A percentile compares a stretch with the other conserved stretches of the same genome.
phyloP scores from a whole-genome alignment of 2,888 invertebrate genomes.

The Morpho helenor region DNA sequence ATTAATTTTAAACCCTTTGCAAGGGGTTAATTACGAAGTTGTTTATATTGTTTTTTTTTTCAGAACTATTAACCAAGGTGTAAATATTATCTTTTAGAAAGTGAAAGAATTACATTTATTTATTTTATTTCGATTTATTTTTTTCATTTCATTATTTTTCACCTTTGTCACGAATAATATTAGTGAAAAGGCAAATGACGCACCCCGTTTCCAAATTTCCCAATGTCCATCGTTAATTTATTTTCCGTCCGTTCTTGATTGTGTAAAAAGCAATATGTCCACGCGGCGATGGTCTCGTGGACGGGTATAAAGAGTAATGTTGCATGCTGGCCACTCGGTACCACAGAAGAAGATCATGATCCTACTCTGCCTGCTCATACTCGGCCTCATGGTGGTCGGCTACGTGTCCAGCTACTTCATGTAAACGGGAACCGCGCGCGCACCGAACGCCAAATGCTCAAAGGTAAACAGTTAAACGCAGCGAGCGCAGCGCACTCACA shows the following conservation, averaged over 20 bases:
- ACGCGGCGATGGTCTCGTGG: slow-evolving; percentile 36
- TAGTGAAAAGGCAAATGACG: slow-evolving; percentile 64
- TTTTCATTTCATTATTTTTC: slow-evolving; percentile 45
- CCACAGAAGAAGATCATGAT: slow-evolving; percentile 94
- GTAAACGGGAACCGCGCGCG: slow-evolving; percentile 52
- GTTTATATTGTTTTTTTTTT: slow-evolving; percentile 17
- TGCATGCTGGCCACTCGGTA: slow-evolving; percentile 62
- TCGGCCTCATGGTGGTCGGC: slow-evolving; percentile 88
- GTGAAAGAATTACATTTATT: slow-evolving; percentile 71
- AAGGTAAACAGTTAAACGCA: slow-evolving; percentile 58
- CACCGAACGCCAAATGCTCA: slow-evolving; percentile 55
- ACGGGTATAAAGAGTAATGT: slow-evolving; percentile 68
- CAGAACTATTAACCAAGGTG: slow-evolving; percentile 50
- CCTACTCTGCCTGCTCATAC: slow-evolving; percentile 92
- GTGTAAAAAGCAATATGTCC: slow-evolving; percentile 33
- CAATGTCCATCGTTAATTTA: slow-evolving; percentile 30
- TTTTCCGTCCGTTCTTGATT: slow-evolving; percentile 23
- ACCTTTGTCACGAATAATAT: slow-evolving; percentile 14
- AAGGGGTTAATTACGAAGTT: slow-evolving; percentile 14
- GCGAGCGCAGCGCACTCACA: slow-evolving; percentile 38
- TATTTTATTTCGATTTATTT: slow-evolving; percentile 64
- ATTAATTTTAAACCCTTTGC: slow-evolving; percentile 1
- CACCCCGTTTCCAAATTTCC: slow-evolving; percentile 46
- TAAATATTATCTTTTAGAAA: slow-evolving; percentile 60
- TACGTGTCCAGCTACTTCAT: slow-evolving; percentile 81